Base-by-base conservation (phyloP, 2,797 vertebrate species). In the Mionectes olivaceus region DNA sequence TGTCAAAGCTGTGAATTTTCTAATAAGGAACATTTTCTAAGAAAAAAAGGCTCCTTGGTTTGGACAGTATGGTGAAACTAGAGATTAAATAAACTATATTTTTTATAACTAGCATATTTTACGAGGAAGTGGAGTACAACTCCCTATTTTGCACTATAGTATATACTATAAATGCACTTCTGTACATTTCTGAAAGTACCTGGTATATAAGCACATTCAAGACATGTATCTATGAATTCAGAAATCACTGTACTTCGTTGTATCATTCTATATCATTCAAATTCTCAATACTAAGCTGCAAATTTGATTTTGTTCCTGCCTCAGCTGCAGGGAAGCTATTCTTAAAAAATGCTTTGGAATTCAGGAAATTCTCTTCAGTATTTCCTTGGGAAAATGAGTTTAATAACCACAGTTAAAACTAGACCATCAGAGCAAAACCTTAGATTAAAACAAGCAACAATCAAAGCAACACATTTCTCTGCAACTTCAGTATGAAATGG, bases 1-100 rank as follows among this genome's bases (percentile, higher is more conserved):
- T 83, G 68, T 81, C 57, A 94, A 93, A 88, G 79, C 41, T 83
- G 69, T 47, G 56, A 19, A 85, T 89, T 85, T 93, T 83, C 65
- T 61, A 95, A 68, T 55, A 89, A 52, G 35, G 41, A 95, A 77
- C 11, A 19, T 68, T 80, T 90, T 69, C 55, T 53, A 67, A 60
- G 30, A 80, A 87, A 49, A 49, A 91, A 81, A 89, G 27, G 33
- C 13, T 89, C 14, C 7, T 2, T 52, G 79, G 39, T 86, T 87
- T 75, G 44, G 76, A 82, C 15, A 56, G 5, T 19, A 47, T 33
- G 17, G 71, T 64, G 39, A 94, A 90, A 77, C 17, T 70, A 13
- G 32, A 95, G 76, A 67, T 41, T n/a, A 44, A 70, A 84, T 73
- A 28, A 53, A 43, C 44, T 50, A 22, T 43, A 21, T 56, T 74